Conservation (phyloP, 2,888 invertebrate genomes). For the Drosophila eohydei region DNA sequence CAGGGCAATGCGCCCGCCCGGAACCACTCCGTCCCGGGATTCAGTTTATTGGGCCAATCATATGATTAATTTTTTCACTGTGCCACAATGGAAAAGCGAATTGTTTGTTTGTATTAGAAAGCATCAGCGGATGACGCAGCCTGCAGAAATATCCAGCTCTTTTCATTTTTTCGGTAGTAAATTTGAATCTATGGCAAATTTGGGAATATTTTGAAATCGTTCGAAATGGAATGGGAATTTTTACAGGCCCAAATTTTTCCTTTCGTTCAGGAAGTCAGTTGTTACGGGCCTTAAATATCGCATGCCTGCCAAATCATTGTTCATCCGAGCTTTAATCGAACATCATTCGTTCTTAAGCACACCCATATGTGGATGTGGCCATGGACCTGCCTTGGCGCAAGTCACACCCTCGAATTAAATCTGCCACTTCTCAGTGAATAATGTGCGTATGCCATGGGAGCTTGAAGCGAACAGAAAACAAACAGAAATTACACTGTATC, state of each 20-base stretch:
- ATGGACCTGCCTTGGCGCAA: conserved; percentile 23
- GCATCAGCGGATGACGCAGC: conserved; percentile 50
- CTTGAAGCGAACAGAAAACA: conserved; percentile 42
- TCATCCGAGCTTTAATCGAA: conserved; percentile 41
- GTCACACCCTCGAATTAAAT: conserved; percentile 76
- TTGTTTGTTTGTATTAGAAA: conserved; percentile 51
- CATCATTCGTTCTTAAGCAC: conserved; percentile 50
- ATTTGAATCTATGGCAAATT: conserved; percentile 20
- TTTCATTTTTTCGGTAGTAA: conserved; percentile 19
- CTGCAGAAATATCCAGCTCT: conserved; percentile 30
- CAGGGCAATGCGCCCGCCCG: conserved; percentile 25
- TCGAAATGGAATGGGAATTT: not conserved
- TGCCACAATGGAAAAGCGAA: conserved; percentile 35
- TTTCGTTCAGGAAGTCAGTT: conserved; percentile 6
- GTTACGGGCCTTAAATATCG: conserved; percentile 7
- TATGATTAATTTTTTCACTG: conserved; percentile 74
- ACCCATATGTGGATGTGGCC: conserved; percentile 43
- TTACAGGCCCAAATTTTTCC: conserved; percentile 5
- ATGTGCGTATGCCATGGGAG: conserved; percentile 60
- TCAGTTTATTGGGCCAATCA: conserved; percentile 71
- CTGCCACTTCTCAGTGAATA: conserved; percentile 77
- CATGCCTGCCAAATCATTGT: conserved; percentile 41
- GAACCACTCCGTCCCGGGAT: conserved; percentile 18
- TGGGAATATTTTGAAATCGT: conserved; percentile 12
- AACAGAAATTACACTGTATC: conserved; percentile 49